These are phyloP conservation scores for Philaethria dido DNA, from an alignment of 2,888 invertebrate species.

Conservation along the genomic window DNA sequence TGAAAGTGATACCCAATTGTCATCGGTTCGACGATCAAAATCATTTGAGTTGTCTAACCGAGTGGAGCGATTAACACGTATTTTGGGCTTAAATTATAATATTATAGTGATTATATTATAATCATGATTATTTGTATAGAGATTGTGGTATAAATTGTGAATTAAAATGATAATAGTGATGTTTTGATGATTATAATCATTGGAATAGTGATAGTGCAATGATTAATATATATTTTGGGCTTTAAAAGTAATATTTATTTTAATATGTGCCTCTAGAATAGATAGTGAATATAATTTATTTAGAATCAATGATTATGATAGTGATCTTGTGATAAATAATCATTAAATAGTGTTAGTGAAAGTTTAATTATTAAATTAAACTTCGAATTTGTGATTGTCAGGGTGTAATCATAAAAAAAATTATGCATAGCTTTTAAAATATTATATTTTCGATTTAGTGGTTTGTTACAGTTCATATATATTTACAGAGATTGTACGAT, in stretches of 20 bases:
- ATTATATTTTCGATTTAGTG: too few relatives aligned
- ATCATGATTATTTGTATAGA: not conserved
- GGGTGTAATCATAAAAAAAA: not conserved
- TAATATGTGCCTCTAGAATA: too few relatives aligned
- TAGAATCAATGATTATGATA: too few relatives aligned
- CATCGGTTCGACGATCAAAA: slow-evolving; percentile 75
- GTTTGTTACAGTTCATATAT: too few relatives aligned
- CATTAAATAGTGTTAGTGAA: not conserved
- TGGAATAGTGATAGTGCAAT: not conserved
- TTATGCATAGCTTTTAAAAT: too few relatives aligned
- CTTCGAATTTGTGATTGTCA: not conserved
- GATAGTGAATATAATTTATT: not conserved
- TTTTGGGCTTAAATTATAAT: slow-evolving; percentile 21
- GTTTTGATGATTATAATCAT: not conserved
- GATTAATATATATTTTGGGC: not conserved
- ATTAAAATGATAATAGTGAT: not conserved
- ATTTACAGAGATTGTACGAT: too few relatives aligned
- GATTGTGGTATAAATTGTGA: not conserved
- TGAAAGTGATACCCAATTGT: slow-evolving; percentile 77
- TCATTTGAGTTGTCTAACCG: slow-evolving; percentile 69
- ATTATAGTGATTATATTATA: slow-evolving; percentile 13
- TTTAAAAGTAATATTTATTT: not conserved
- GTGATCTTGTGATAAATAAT: not conserved
- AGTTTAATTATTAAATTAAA: not conserved
- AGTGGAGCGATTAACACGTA: slow-evolving; percentile 60